These are phyloP conservation scores for Trachymyrmex septentrionalis DNA, from an alignment of 1,140 invertebrate genomes.

Conservation along the genomic window DNA sequence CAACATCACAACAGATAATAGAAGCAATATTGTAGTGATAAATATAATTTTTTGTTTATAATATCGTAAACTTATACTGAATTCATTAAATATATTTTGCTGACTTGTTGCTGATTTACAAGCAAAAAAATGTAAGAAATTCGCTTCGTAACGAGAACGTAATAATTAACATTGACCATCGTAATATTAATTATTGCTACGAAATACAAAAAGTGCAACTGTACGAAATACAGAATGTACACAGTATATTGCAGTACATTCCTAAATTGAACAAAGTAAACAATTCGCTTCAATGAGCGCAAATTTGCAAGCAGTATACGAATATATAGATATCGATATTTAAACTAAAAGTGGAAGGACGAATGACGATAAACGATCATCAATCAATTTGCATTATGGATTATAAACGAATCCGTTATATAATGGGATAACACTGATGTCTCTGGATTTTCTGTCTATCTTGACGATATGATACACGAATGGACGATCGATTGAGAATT, in stretches of 20 bases:
- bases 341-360: neutral
- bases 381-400: neutral
- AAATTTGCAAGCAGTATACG: neutral
- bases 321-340: neutral
- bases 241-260: neutral
- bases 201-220: neutral
- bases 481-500: slow-evolving; percentile 25
- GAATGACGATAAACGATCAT: neutral
- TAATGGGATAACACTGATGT: neutral
- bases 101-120: neutral
- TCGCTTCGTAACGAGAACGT: neutral
- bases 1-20: neutral
- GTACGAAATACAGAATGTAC: neutral
- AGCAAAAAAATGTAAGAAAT: neutral
- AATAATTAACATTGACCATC: neutral
- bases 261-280: neutral
- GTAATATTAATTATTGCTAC: neutral
- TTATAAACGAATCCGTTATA: slow-evolving; percentile 39
- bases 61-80: neutral
- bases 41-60: neutral
- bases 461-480: slow-evolving; percentile 26
- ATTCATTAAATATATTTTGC: slow-evolving; percentile 2
- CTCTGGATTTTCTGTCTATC: neutral
- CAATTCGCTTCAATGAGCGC: neutral
- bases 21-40: neutral